Base-by-base conservation (phyloP, 2,797 vertebrate genomes). In the Schizopygopsis pylzovi region DNA sequence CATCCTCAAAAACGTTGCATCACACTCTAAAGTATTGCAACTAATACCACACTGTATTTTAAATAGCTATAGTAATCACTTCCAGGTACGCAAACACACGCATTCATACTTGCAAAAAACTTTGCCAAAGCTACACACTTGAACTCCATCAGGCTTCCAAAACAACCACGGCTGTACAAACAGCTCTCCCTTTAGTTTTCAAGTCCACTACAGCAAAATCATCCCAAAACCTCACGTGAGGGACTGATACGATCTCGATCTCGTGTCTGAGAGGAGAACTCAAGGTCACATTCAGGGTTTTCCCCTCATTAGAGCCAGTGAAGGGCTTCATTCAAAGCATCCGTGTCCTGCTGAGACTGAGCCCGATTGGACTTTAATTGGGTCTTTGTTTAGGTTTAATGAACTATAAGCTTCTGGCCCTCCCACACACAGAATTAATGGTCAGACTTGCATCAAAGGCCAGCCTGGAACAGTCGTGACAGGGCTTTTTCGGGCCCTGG, bases 301-400 rank as follows among this genome's bases (percentile, higher is more conserved):
- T 70, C 76, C 79, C n/a, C 80, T 85, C 65, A 87, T 88, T 87
- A 81, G 54, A 73, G 75, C 41, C 85, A 81, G 71, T 83, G 72
- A 89, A 89, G 86, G 71, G 65, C 13, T 79, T 87, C 79, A 78
- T 87, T 89, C 89, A 89, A 81, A 65, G 82, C 9, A 20, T 25
- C 22, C 13, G 7, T 83, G 56, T 45, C 85, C 28, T 85, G 87
- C 75, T 81, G 79, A 88, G 79, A 80, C 43, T 12, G 15, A 72
- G 54, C 61, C 54, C 0, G 18, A 20, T 18, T 54, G 54, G 79
- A 25, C 52, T 71, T 86, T 89, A 82, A 85, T 81, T 75, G 85
- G 49, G 33, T 82, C 82, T 85, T 87, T 85, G 82, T 88, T 87
- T 45, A 71, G 61, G 70, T 81, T 89, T 83, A 85, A 89, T 83